These are phyloP conservation scores for Carollia perspicillata DNA, from an alignment of 2,113 vertebrate species.

Conservation along the genomic window DNA sequence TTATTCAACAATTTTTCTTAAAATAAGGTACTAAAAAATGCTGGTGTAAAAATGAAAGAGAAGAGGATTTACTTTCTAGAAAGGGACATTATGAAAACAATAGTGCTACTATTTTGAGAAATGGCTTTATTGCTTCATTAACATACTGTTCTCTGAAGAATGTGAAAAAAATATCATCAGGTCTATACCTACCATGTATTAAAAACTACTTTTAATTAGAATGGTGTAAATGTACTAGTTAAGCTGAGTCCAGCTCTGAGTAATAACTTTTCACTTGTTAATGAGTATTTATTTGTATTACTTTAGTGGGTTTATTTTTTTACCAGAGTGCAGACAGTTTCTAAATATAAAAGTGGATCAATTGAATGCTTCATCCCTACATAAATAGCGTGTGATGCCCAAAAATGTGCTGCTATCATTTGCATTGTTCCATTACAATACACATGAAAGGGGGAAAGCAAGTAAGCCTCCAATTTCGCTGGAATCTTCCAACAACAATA, in stretches of 20 bases:
- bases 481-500: neutral
- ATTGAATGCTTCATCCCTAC: neutral
- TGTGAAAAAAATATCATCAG: neutral
- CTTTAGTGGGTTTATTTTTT: neutral
- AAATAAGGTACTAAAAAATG: neutral
- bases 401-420: neutral
- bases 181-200: neutral
- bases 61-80: neutral
- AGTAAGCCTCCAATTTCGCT: neutral
- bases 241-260: neutral
- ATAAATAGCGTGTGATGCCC: neutral
- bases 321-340: neutral
- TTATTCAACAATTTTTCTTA: neutral
- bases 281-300: neutral
- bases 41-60: neutral
- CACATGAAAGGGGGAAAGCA: neutral
- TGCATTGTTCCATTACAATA: neutral
- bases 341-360: neutral
- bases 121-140: neutral
- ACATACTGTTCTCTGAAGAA: neutral
- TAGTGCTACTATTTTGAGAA: neutral
- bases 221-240: neutral
- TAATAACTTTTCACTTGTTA: neutral
- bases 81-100: neutral
- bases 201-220: slow-evolving; percentile 1